A percentile compares a stretch with the other conserved stretches of the same genome.
Evolutionary conservation across 92 coral and sea anemone species (phyloP).

Genomic region (Epizoanthus illoricatus): DNA sequence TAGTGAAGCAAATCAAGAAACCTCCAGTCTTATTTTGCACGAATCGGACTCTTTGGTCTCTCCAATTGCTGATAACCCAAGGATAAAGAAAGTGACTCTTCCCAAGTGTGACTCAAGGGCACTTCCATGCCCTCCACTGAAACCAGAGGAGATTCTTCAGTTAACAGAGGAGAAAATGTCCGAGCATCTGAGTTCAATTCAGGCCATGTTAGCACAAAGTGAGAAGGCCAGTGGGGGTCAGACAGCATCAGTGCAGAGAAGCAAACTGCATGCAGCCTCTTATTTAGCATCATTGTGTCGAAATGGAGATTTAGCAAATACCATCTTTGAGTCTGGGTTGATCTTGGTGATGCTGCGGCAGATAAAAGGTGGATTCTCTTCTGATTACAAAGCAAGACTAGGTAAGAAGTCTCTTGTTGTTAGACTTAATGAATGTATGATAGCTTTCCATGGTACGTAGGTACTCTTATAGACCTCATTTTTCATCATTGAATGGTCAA

Average conservation of each 20-base stretch:
- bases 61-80: constrained; percentile 93
- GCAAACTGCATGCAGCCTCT: constrained; percentile 83
- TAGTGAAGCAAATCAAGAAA: background rate
- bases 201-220: constrained; percentile 56
- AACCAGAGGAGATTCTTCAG: constrained; percentile 79
- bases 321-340: constrained; percentile 77
- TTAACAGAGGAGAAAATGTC: constrained; percentile 61
- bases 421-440: background rate
- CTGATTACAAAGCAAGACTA: constrained; percentile 90
- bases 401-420: constrained; percentile 56
- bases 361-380: constrained; percentile 85
- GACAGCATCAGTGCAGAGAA: constrained; percentile 72
- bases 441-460: too few species aligned
- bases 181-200: constrained; percentile 70
- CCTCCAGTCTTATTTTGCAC: constrained; percentile 69
- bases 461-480: too few species aligned
- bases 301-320: constrained; percentile 83
- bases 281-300: constrained; percentile 85
- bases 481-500: too few species aligned
- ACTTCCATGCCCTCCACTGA: constrained; percentile 76
- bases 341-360: constrained; percentile 71
- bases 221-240: constrained; percentile 62
- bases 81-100: constrained; percentile 71
- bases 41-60: constrained; percentile 85
- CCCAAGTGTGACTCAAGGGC: constrained; percentile 94